Evolutionary conservation across 2,888 invertebrate genomes (phyloP), one percentile per base, ranked within the genome.

Genomic region (Hirtodrosophila confusa): DNA sequence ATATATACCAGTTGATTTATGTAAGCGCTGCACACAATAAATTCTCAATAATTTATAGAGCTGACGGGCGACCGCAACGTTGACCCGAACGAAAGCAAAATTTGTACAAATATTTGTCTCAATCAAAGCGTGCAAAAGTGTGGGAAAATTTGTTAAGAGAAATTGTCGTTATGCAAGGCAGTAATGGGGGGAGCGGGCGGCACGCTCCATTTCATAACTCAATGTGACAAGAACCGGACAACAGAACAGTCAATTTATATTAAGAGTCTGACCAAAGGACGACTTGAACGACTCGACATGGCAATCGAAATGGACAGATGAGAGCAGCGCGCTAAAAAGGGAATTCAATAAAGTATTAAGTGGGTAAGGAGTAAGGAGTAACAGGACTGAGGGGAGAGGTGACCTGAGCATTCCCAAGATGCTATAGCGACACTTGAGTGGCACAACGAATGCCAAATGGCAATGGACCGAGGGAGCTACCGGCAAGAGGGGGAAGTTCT

Each of bases 81-180:
- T 57, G 58, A 72, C 54, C 80, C 70, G 44, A 43, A 36, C 47
- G 40, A 66, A 60, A 65, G 53, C 50, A 47, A 71, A 73, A 76
- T 75, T 79, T 79, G 71, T 79, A 64, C 83, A 83, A 83, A 86
- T 82, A 86, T 82, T 86, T 82, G 86, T 82, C 80, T 69, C 86
- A 79, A 86, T 82, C 83, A 74, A 70, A 39, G 17, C 41, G 24
- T 44, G 39, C 9, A 31, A 33, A 60, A 48, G 48, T 48, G 35
- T 58, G 51, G 43, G 29, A 44, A 17, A 40, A 36, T 39, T 56
- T 56, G 39, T 31, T n/a, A 31, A 47, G 40, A 11, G 36, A 24
- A 49, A 56, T 49, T 50, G 44, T 44, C 17, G 44, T 51, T 37
- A 29, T 39, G 68, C 6, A 27, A 2, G 31, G 31, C 6, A 9